These are phyloP conservation scores for Peromyscus nudipes DNA, from an alignment of 2,797 vertebrate genomes.

Conservation along the genomic window DNA sequence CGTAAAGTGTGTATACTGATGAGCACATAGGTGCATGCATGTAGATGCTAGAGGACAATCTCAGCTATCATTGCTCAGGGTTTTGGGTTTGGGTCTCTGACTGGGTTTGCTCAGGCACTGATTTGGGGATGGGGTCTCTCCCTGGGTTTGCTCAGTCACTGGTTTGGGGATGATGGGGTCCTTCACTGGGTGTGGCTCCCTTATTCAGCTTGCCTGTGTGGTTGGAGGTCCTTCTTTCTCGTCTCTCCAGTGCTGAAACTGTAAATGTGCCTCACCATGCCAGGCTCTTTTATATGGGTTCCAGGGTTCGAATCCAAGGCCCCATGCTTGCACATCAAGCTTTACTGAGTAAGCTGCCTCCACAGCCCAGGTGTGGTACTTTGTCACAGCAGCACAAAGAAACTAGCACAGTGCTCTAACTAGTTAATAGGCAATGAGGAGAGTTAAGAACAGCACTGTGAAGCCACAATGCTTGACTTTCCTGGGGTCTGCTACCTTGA, in stretches of 20 bases:
- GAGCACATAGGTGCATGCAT: neutral
- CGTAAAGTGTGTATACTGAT: neutral
- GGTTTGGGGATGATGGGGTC: neutral
- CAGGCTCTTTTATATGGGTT: neutral
- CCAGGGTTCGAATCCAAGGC: neutral
- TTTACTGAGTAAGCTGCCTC: neutral
- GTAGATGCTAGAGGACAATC: neutral
- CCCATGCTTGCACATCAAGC: neutral
- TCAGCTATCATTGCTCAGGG: neutral
- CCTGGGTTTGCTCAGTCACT: neutral
- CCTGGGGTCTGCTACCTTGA: conserved; percentile 36
- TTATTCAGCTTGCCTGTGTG: neutral
- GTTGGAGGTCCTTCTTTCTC: neutral
- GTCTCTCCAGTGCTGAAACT: neutral
- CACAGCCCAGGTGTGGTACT: neutral
- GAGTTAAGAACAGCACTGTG: neutral
- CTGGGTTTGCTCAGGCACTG: neutral
- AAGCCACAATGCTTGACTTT: neutral
- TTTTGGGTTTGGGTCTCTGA: neutral
- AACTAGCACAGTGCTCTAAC: neutral
- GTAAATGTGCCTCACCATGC: neutral
- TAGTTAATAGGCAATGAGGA: neutral
- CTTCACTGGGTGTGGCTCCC: neutral
- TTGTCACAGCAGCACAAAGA: neutral
- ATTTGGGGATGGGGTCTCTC: neutral